phyloP scores from a whole-genome alignment of 2,797 vertebrate species.

The Sandelia bainsii region DNA sequence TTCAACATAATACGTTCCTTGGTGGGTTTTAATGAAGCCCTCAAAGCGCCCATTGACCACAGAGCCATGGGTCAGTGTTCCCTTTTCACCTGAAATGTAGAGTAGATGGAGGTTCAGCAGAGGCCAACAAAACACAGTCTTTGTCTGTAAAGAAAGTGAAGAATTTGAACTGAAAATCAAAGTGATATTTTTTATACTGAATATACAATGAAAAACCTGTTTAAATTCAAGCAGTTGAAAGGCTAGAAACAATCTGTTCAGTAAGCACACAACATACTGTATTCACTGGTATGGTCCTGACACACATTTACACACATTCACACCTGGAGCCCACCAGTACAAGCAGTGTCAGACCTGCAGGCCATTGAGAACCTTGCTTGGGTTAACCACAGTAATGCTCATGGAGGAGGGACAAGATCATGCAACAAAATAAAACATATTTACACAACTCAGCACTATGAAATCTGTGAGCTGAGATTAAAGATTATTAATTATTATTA shows the following conservation, averaged over 20 bases:
- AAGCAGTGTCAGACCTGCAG: too few relatives aligned
- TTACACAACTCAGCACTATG: background rate
- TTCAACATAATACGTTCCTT: slow-evolving; percentile 95
- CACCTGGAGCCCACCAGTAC: too few relatives aligned
- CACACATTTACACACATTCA: too few relatives aligned
- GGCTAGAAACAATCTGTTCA: background rate
- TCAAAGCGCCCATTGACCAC: slow-evolving; percentile 95
- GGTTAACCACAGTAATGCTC: too few relatives aligned
- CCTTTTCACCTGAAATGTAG: slow-evolving; percentile 90
- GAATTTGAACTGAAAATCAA: too few relatives aligned
- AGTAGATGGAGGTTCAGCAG: slow-evolving; percentile 8
- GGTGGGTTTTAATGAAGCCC: slow-evolving; percentile 93
- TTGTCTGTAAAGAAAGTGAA: background rate
- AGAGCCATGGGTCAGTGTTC: slow-evolving; percentile 93
- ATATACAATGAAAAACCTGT: background rate
- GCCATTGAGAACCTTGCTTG: too few relatives aligned
- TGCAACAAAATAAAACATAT: background rate
- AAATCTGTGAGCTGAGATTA: background rate
- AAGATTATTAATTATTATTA: background rate
- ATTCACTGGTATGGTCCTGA: too few relatives aligned
- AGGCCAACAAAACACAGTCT: background rate
- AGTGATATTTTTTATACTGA: too few relatives aligned
- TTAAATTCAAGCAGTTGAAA: background rate
- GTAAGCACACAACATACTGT: too few relatives aligned
- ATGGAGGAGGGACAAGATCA: background rate